These are phyloP conservation scores for Catalaphyllia jardinei DNA, from an alignment of 64 coral and sea anemone species.

Conservation along the genomic window DNA sequence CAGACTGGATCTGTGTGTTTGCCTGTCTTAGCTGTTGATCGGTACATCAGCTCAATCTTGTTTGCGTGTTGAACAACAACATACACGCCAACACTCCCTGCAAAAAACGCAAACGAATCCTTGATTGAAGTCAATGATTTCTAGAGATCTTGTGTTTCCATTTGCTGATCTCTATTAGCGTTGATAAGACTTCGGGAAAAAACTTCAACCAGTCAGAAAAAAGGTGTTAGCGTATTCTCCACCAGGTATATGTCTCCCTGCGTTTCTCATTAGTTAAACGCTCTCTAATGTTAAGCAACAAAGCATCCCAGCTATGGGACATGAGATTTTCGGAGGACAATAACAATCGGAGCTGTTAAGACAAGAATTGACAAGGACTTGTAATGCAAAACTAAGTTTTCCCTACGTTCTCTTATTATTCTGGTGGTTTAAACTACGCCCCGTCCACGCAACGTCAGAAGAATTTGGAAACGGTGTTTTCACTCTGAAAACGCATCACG, in stretches of 20 bases:
- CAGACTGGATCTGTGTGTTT: constrained; percentile 98
- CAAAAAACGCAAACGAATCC: not conserved
- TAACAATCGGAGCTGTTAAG: no score
- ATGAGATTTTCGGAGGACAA: not conserved
- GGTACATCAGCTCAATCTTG: constrained; percentile 71
- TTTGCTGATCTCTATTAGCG: not conserved
- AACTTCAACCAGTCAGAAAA: not conserved
- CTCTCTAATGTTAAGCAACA: not conserved
- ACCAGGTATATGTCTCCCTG: not conserved
- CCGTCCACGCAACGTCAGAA: no score
- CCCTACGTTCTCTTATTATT: no score
- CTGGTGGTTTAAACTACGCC: no score
- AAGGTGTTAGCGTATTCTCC: not conserved
- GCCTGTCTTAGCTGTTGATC: constrained; percentile 89
- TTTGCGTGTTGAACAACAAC: constrained; percentile 60
- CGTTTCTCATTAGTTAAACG: not conserved
- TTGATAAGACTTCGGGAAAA: not conserved
- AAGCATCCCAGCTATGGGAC: not conserved
- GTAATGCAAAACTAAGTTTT: no score
- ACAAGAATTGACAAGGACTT: no score
- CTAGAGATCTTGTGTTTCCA: not conserved
- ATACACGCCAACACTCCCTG: constrained; percentile 95
- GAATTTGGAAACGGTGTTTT: no score
- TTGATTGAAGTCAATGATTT: no score
- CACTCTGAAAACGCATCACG: no score